phyloP scores from a whole-genome alignment of 2,888 invertebrate species.

The Onthophagus sagittarius region DNA sequence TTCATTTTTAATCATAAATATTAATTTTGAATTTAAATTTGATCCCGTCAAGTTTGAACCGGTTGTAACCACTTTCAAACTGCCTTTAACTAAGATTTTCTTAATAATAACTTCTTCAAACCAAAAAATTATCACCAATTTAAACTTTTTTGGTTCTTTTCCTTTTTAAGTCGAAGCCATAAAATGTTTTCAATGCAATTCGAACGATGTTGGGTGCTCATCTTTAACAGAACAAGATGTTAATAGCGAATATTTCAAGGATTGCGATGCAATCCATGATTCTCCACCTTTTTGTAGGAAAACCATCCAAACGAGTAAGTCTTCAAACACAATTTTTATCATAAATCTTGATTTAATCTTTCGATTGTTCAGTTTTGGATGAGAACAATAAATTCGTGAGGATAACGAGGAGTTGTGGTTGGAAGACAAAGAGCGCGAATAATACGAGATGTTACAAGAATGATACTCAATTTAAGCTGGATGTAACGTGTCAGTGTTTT shows the following conservation, averaged over 20 bases:
- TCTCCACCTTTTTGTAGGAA: conserved; percentile 64
- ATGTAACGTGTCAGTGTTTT: conserved; percentile 62
- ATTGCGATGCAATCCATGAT: conserved; percentile 43
- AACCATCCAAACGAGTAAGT: conserved; percentile 61
- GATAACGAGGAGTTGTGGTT: conserved; percentile 61
- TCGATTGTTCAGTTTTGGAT: conserved; percentile 45
- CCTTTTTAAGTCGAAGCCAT: conserved; percentile 51
- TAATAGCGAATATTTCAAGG: conserved; percentile 48
- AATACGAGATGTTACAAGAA: conserved; percentile 53
- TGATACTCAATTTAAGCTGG: conserved; percentile 62
- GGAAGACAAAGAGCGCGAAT: conserved; percentile 40
- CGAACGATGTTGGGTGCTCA: conserved; percentile 63
- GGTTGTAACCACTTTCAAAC: background rate
- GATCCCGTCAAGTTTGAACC: background rate
- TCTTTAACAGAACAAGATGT: conserved; percentile 57
- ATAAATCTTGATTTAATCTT: conserved; percentile 16
- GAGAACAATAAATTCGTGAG: conserved; percentile 47
- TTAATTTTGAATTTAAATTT: background rate
- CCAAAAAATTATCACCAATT: background rate
- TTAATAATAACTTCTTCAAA: background rate
- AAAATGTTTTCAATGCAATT: conserved; percentile 73
- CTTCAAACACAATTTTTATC: conserved; percentile 17
- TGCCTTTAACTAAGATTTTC: background rate
- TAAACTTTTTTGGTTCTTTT: background rate
- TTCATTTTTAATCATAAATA: background rate